These are phyloP conservation scores for Anabas testudineus DNA, from an alignment of 2,797 vertebrate species.

Conservation along the genomic window DNA sequence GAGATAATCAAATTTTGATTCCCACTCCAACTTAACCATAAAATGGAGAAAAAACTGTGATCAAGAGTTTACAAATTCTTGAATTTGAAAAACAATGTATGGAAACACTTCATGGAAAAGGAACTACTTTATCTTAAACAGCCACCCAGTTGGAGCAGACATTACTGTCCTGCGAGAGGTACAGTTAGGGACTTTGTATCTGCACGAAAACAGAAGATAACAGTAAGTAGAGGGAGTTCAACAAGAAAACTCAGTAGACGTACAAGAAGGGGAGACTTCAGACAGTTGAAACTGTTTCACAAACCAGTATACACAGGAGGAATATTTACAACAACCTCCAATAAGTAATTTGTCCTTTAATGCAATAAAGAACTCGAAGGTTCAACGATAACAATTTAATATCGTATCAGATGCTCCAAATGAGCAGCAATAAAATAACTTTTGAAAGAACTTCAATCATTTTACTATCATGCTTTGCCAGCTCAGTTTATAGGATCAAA, in stretches of 20 bases:
- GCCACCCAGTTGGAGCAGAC: neutral
- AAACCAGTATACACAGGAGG: neutral
- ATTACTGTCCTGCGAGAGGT: neutral
- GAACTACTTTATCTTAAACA: too few relatives aligned
- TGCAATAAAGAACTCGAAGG: neutral
- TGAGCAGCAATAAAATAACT: constrained; percentile 23
- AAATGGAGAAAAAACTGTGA: neutral
- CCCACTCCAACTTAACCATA: neutral
- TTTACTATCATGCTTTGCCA: constrained; percentile 30
- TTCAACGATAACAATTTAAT: constrained; percentile 26
- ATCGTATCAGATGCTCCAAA: constrained; percentile 11
- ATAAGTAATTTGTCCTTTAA: neutral
- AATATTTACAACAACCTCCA: neutral
- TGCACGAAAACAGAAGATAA: neutral
- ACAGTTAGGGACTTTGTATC: neutral
- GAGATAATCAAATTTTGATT: neutral
- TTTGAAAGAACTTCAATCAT: constrained; percentile 14
- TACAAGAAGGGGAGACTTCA: neutral
- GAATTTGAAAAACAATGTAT: neutral
- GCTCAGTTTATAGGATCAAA: constrained; percentile 37
- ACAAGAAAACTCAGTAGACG: neutral
- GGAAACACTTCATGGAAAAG: neutral
- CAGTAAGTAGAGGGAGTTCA: neutral
- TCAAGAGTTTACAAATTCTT: neutral
- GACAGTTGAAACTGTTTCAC: neutral